phyloP scores from a whole-genome alignment of 37 sponge, comb jelly and placozoan genomes.

The Corticium candelabrum region DNA sequence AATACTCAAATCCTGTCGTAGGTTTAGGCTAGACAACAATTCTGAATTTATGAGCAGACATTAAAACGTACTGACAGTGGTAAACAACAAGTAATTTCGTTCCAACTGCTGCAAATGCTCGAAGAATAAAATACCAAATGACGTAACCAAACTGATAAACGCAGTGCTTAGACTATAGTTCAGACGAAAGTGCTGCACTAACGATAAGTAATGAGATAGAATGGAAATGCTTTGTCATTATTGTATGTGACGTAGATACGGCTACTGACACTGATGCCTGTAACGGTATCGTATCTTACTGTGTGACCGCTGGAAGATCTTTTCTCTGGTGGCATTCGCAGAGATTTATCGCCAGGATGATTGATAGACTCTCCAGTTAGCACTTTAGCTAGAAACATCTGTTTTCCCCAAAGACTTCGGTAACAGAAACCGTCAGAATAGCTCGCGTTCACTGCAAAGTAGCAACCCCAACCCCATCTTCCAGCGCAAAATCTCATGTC shows the following conservation, averaged over 20 bases:
- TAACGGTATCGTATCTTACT: neutral
- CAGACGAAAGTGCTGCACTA: too few relatives aligned
- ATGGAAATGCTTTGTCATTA: neutral
- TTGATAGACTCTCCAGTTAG: neutral
- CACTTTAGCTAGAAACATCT: neutral
- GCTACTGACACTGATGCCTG: neutral
- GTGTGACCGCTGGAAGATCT: neutral
- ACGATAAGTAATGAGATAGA: slow-evolving; percentile 1
- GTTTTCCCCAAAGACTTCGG: neutral
- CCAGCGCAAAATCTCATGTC: neutral
- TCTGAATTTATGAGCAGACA: too few relatives aligned
- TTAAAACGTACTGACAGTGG: too few relatives aligned
- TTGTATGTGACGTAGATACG: neutral
- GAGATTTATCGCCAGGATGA: neutral
- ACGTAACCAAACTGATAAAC: too few relatives aligned
- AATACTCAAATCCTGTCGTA: too few relatives aligned
- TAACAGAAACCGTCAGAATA: neutral
- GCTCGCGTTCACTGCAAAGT: neutral
- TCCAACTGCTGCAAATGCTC: too few relatives aligned
- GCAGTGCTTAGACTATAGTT: too few relatives aligned
- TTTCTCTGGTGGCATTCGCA: neutral
- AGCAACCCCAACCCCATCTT: neutral
- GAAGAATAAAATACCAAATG: too few relatives aligned
- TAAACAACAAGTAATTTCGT: too few relatives aligned
- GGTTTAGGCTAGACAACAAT: too few relatives aligned